A percentile compares a stretch with the other conserved stretches of the same genome.
These are phyloP conservation scores for Bicyclus anynana DNA, from an alignment of 1,140 invertebrate species.

Conservation along the genomic window DNA sequence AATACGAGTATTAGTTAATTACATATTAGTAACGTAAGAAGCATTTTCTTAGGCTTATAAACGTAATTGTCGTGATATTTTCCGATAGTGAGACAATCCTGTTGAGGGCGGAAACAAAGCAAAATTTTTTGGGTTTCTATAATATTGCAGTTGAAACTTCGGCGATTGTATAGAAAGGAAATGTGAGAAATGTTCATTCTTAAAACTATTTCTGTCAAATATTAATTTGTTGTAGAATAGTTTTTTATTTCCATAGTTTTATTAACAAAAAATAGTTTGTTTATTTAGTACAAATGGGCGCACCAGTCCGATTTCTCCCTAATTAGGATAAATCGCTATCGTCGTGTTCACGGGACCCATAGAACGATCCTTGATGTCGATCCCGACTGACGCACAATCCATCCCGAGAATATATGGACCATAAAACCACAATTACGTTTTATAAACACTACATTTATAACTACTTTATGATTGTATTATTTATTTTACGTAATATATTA, in stretches of 20 bases:
- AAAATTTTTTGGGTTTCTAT: too few species aligned
- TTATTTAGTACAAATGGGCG: conserved; percentile 36
- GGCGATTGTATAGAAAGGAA: too few species aligned
- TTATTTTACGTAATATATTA: conserved; percentile 77
- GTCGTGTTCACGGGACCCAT: conserved; percentile 32
- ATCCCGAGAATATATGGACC: conserved; percentile 65
- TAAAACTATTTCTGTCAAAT: too few species aligned
- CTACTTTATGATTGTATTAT: conserved; percentile 76
- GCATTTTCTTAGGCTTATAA: too few species aligned
- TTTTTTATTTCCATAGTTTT: not conserved
- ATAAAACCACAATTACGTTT: conserved; percentile 74
- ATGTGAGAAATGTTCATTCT: too few species aligned
- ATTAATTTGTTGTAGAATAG: too few species aligned
- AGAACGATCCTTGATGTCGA: conserved; percentile 27
- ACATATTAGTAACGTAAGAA: too few species aligned
- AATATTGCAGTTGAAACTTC: too few species aligned
- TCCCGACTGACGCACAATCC: conserved; percentile 42
- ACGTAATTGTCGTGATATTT: too few species aligned
- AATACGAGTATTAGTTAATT: too few species aligned
- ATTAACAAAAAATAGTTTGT: conserved; percentile 44
- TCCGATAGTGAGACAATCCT: not conserved
- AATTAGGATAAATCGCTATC: conserved; percentile 68
- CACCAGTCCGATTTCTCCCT: conserved; percentile 28
- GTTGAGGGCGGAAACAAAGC: not conserved
- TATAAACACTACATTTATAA: conserved; percentile 77